Evolutionary conservation across 2,113 vertebrate species (phyloP).

Genomic region (Rafetus swinhoei): DNA sequence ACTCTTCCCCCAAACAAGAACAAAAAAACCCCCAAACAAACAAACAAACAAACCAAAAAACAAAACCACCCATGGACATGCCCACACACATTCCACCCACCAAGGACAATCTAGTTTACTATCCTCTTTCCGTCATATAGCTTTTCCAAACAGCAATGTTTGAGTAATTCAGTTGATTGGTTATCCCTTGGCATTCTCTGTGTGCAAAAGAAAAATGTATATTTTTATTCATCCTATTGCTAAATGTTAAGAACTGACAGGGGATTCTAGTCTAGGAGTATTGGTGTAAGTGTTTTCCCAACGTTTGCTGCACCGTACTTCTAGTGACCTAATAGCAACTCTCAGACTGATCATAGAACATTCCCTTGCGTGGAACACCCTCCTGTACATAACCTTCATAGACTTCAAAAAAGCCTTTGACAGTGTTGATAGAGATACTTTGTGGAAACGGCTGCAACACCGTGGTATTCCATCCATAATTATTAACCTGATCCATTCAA

Average conservation of each 20-base stretch:
- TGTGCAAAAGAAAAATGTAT: neutral
- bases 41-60: too few species aligned
- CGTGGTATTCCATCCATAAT: too few species aligned
- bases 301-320: neutral
- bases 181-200: neutral
- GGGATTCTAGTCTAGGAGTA: conserved; percentile 10
- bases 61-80: too few species aligned
- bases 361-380: too few species aligned
- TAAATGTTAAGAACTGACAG: neutral
- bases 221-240: neutral
- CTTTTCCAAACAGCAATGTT: neutral
- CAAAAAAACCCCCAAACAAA: too few species aligned
- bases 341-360: too few species aligned
- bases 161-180: neutral
- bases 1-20: neutral
- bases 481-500: too few species aligned
- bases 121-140: neutral
- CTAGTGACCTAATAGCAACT: too few species aligned
- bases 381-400: too few species aligned
- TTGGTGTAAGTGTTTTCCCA: neutral
- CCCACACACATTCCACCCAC: neutral
- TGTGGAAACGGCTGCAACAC: too few species aligned
- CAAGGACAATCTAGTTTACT: neutral
- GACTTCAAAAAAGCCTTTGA: too few species aligned
- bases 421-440: too few species aligned